Evolutionary conservation across 2,888 invertebrate genomes (phyloP), one percentile per base, ranked within the genome.

Genomic region (Pheosia gnoma): DNA sequence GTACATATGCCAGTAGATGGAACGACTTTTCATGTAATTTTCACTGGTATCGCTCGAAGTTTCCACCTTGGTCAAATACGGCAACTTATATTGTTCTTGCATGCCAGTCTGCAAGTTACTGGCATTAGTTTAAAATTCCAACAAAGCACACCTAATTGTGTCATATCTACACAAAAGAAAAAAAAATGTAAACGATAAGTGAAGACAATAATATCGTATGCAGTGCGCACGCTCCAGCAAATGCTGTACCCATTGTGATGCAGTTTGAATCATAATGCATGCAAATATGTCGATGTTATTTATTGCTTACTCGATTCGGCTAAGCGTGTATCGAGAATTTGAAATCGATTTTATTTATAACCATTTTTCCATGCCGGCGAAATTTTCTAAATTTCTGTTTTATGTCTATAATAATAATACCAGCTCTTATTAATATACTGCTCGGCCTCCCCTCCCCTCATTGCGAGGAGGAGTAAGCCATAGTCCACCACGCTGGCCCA

Each of bases 191-290:
- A 72, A 65, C 68, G 61, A 8, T 66, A 65, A 62, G 52, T 37
- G 62, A 64, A 67, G 63, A 56, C 61, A 65, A 70, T 73, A 70
- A 84, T 85, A 74, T 67, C 54, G 76, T 79, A 88, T 86, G 81
- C 87, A 77, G 62, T 69, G 78, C 79, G 75, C 77, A 76, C 69
- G 59, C 74, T 66, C 66, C 77, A 75, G 83, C 83, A 84, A 82
- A 85, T 83, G 81, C 81, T 79, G 87, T 86, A 88, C 43, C 57
- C 57, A 57, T 89, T 88, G 88, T 87, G 77, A 80, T 85, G 78
- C 65, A 79, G 61, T 65, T 81, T 86, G 87, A 88, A 84, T 88
- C 87, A 88, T 86, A 79, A 84, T 80, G 72, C 78, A 84, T 84
- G 82, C 80, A 83, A 84, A 83, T 83, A 76, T 80, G 80, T 68